phyloP scores from a whole-genome alignment of 2,888 invertebrate species.

The Cosmorhoe ocellata region DNA sequence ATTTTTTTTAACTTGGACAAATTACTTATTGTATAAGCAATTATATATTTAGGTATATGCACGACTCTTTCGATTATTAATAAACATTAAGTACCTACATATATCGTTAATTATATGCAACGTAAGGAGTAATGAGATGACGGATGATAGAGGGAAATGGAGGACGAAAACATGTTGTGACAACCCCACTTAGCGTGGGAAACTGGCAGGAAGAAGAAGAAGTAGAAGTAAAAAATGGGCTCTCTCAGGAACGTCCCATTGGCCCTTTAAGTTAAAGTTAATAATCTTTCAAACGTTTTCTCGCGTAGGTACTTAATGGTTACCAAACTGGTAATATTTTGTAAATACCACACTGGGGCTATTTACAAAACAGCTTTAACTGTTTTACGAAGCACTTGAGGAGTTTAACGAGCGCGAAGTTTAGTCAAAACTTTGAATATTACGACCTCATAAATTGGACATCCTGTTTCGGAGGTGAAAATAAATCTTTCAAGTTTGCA shows the following conservation, averaged over 20 bases:
- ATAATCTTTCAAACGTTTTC: conserved; percentile 15
- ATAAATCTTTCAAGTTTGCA: conserved; percentile 31
- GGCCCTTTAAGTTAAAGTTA: conserved; percentile 3
- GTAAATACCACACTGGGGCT: conserved; percentile 58
- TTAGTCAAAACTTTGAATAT: conserved; percentile 41
- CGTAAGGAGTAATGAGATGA: too few species aligned
- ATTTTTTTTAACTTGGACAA: too few species aligned
- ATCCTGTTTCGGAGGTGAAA: conserved; percentile 43
- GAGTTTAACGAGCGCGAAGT: conserved; percentile 50
- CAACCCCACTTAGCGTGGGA: too few species aligned
- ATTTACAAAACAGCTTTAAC: conserved; percentile 54
- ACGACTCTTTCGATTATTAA: too few species aligned
- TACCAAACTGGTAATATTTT: conserved; percentile 58
- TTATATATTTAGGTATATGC: too few species aligned
- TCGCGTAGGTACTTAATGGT: conserved; percentile 45
- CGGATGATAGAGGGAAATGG: too few species aligned
- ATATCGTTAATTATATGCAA: too few species aligned
- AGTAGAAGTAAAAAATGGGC: too few species aligned
- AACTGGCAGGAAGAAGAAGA: too few species aligned
- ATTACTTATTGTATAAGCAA: too few species aligned
- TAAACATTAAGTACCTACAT: too few species aligned
- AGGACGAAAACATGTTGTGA: too few species aligned
- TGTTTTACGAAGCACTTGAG: conserved; percentile 42
- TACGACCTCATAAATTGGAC: conserved; percentile 41
- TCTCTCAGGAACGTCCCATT: conserved; percentile 4